phyloP scores from a whole-genome alignment of 2,797 vertebrate genomes.

The Lemur catta region DNA sequence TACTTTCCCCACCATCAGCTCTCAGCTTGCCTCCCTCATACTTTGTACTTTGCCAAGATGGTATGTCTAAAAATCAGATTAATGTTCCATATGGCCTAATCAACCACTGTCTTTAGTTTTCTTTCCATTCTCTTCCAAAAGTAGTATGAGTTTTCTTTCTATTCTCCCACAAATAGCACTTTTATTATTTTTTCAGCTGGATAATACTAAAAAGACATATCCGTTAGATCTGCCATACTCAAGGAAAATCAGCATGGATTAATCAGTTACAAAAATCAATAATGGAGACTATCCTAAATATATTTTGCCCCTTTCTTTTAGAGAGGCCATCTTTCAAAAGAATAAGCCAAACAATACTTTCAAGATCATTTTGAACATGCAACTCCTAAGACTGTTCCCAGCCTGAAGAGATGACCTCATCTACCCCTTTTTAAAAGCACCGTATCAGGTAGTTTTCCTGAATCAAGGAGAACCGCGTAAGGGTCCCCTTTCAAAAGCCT shows the following conservation, averaged over 20 bases:
- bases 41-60: neutral
- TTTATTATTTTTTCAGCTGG: constrained; percentile 11
- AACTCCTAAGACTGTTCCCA: neutral
- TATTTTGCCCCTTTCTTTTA: neutral
- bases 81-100: neutral
- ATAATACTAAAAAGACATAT: neutral
- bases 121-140: neutral
- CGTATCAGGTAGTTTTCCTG: neutral
- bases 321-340: neutral
- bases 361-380: neutral
- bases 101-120: neutral
- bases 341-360: neutral
- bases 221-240: neutral
- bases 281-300: neutral
- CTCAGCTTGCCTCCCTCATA: neutral
- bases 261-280: neutral
- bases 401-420: neutral
- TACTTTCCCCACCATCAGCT: neutral
- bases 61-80: neutral
- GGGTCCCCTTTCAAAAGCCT: constrained; percentile 1
- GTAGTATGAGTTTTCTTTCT: neutral
- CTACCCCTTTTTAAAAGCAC: neutral
- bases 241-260: neutral
- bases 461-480: neutral
- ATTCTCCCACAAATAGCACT: neutral